Evolutionary conservation across 2,113 vertebrate species (phyloP), one percentile per base, ranked within the genome.

Genomic region (Elachura formosa): DNA sequence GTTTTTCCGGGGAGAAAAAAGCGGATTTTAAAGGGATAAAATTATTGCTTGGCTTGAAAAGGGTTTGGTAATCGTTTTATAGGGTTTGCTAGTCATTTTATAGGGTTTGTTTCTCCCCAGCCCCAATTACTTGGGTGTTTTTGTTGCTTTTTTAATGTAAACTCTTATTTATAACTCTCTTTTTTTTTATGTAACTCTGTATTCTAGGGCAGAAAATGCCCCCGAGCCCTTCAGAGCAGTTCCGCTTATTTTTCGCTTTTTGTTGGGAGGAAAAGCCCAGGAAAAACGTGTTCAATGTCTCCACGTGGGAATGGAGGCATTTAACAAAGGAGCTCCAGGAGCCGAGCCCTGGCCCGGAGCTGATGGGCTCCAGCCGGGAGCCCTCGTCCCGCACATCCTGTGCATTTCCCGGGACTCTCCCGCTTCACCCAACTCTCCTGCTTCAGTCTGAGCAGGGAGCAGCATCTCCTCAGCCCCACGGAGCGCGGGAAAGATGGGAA

Each of bases 321-420:
- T n/a, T n/a, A n/a, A n/a, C 49, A 52, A 40, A 66, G 49, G 29
- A 61, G 51, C 52, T 74, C 59, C 1, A 28, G 78, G 58, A 61
- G 29, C 0, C 20, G 3, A 2, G 15, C 52, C 7, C 0, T 4
- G 76, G 7, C 9, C 58, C 49, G 0, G 68, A 77, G 38, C 62
- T 5, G n/a, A 56, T 28, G 72, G 54, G 75, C 36, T 36, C 20
- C 34, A 52, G 72, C 84, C 16, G 34, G 5, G 36, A 68, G 64
- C 23, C 52, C 56, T n/a, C 40, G 1, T 59, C 58, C 58, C 84
- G 3, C 58, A 29, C 43, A 25, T 43, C 64, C 72, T 12, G 5
- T 0, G 1, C 10, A 6, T 12, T 55, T 8, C 13, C 21, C 23
- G 87, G 73, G 46, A 19, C 12, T 8, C 8, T 31, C 45, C 63